Evolutionary conservation across 1,140 invertebrate species (phyloP).

Genomic region (Diorhabda elongata): DNA sequence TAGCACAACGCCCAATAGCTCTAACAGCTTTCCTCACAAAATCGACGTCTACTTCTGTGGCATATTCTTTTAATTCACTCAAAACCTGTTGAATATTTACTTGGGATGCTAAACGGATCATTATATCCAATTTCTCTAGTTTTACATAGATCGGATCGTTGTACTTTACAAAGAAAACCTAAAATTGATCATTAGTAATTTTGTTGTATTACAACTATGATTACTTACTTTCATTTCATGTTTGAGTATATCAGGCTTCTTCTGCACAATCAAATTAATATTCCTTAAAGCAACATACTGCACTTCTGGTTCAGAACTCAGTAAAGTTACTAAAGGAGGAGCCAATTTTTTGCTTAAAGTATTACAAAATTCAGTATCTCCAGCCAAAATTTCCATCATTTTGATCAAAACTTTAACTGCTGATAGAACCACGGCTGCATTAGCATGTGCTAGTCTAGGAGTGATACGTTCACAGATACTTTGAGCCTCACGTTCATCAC

Average conservation of each 20-base stretch:
- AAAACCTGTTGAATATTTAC: slow-evolving; percentile 98
- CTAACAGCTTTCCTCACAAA: slow-evolving; percentile 98
- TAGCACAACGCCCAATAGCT: slow-evolving; percentile 98
- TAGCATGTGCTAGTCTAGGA: slow-evolving; percentile 95
- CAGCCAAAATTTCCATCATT: slow-evolving; percentile 94
- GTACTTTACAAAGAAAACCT: slow-evolving; percentile 99
- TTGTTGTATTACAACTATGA: not conserved
- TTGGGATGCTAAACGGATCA: slow-evolving; percentile 97
- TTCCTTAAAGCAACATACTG: slow-evolving; percentile 98
- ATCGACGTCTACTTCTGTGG: slow-evolving; percentile 99
- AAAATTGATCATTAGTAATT: slow-evolving; percentile 18
- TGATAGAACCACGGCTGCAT: slow-evolving; percentile 98
- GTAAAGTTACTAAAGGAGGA: slow-evolving; percentile 95
- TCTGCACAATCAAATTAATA: slow-evolving; percentile 99
- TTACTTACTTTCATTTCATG: slow-evolving; percentile 94
- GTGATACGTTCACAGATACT: slow-evolving; percentile 98
- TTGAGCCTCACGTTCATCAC: slow-evolving; percentile 98
- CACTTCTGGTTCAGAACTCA: slow-evolving; percentile 97
- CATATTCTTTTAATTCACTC: slow-evolving; percentile 98
- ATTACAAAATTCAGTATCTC: slow-evolving; percentile 89
- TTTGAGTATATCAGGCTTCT: slow-evolving; percentile 97
- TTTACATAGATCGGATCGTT: slow-evolving; percentile 99
- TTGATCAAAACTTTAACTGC: slow-evolving; percentile 98
- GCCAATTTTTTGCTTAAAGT: slow-evolving; percentile 95
- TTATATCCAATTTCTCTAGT: slow-evolving; percentile 98